These are phyloP conservation scores for Druon quercuslanigerum DNA, from an alignment of 1,140 invertebrate species.

Conservation along the genomic window DNA sequence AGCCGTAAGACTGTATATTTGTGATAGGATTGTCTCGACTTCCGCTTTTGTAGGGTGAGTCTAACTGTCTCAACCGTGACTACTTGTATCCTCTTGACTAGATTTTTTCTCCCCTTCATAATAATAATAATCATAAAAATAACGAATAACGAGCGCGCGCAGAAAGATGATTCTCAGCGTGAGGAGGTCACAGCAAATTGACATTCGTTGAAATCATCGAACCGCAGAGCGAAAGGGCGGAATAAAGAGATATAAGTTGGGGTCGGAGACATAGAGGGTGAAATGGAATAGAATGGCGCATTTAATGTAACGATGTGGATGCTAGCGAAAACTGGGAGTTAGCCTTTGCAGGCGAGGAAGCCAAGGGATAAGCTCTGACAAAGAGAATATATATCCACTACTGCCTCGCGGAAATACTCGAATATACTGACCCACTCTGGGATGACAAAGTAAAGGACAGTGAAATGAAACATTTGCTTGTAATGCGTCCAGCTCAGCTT, in stretches of 20 bases:
- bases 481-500: slow-evolving; percentile 43
- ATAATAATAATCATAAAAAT: too few species aligned
- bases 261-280: slow-evolving; percentile 31
- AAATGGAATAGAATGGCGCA: slow-evolving; percentile 52
- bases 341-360: slow-evolving; percentile 22
- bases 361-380: slow-evolving; percentile 12
- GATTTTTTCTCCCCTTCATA: neutral
- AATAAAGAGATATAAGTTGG: slow-evolving; percentile 28
- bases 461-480: slow-evolving; percentile 39
- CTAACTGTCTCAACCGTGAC: neutral
- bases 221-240: slow-evolving; percentile 29
- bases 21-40: neutral
- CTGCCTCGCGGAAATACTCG: slow-evolving; percentile 40
- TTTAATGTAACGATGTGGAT: slow-evolving; percentile 49
- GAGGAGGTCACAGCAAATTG: slow-evolving; percentile 3
- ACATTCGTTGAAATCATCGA: slow-evolving; percentile 29
- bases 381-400: slow-evolving; percentile 13
- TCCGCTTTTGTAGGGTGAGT: neutral
- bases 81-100: neutral
- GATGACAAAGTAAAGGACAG: slow-evolving; percentile 50
- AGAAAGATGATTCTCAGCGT: neutral
- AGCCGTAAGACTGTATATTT: slow-evolving; percentile 12
- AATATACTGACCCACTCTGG: slow-evolving; percentile 41
- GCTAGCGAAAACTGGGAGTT: slow-evolving; percentile 39
- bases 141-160: neutral